A percentile compares a stretch with the other conserved stretches of the same genome.
These are phyloP conservation scores for Trichechus manatus DNA, from an alignment of 2,113 vertebrate species.

Conservation along the genomic window DNA sequence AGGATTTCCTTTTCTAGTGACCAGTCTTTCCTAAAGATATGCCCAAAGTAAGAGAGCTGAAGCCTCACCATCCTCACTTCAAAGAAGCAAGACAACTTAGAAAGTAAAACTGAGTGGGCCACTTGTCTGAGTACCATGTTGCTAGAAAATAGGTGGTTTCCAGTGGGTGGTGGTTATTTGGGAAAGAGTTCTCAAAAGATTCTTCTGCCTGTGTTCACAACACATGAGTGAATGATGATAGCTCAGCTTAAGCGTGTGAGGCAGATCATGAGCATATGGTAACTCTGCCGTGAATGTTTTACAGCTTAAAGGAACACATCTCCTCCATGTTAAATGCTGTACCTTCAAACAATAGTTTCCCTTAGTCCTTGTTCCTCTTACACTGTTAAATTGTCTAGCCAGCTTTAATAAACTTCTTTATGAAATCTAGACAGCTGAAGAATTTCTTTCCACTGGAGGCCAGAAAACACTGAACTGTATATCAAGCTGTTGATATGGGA, in stretches of 20 bases:
- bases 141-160: slow-evolving; percentile 55
- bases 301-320: not conserved
- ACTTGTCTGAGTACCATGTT: slow-evolving; percentile 44
- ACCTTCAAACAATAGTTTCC: not conserved
- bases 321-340: not conserved
- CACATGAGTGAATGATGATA: not conserved
- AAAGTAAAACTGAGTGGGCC: slow-evolving; percentile 52
- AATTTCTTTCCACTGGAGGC: slow-evolving; percentile 64
- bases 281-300: not conserved
- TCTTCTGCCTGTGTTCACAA: not conserved
- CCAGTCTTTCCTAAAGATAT: not conserved
- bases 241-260: not conserved
- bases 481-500: slow-evolving; percentile 79
- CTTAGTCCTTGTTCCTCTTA: not conserved
- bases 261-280: not conserved
- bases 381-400: not conserved
- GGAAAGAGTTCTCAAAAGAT: not conserved
- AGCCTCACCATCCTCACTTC: not conserved
- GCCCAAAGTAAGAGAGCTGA: not conserved
- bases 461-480: slow-evolving; percentile 74
- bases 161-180: not conserved
- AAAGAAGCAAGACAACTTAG: not conserved
- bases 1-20: not conserved
- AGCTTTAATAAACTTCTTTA: slow-evolving; percentile 21
- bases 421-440: slow-evolving; percentile 20